These are phyloP conservation scores for Mormyrus proboscirostris DNA, from an alignment of 2,797 vertebrate genomes.

Conservation along the genomic window DNA sequence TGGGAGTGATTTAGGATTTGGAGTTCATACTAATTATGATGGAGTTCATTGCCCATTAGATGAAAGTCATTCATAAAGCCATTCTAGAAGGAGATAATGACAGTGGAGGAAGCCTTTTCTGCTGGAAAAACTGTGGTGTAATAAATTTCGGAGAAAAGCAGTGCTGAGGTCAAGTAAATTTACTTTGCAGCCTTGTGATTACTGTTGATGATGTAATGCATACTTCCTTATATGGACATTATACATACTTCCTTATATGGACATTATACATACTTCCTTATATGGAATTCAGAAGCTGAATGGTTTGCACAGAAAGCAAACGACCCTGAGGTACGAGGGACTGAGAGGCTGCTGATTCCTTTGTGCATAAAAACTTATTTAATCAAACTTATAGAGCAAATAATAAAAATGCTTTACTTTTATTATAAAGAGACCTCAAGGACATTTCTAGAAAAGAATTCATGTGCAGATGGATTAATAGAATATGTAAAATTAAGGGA, in stretches of 20 bases:
- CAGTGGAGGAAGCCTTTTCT: background rate
- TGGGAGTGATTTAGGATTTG: background rate
- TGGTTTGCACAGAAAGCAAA: background rate
- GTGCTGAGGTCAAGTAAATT: background rate
- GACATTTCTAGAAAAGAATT: background rate
- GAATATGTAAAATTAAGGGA: background rate
- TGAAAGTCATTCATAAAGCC: background rate
- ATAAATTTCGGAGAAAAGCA: background rate
- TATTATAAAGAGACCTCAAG: background rate
- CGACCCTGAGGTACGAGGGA: background rate
- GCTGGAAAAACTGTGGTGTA: background rate
- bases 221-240: background rate
- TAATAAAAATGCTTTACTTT: background rate
- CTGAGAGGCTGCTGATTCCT: background rate
- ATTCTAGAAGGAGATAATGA: background rate
- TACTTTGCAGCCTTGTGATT: background rate
- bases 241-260: background rate
- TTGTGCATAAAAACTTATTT: background rate
- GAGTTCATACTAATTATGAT: background rate
- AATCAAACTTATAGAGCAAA: background rate
- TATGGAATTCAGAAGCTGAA: background rate
- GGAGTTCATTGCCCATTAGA: background rate
- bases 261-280: background rate
- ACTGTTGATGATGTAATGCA: background rate
- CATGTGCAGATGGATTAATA: background rate